These are phyloP conservation scores for Percopsis omiscomaycus DNA, from an alignment of 2,797 vertebrate genomes.

Conservation along the genomic window DNA sequence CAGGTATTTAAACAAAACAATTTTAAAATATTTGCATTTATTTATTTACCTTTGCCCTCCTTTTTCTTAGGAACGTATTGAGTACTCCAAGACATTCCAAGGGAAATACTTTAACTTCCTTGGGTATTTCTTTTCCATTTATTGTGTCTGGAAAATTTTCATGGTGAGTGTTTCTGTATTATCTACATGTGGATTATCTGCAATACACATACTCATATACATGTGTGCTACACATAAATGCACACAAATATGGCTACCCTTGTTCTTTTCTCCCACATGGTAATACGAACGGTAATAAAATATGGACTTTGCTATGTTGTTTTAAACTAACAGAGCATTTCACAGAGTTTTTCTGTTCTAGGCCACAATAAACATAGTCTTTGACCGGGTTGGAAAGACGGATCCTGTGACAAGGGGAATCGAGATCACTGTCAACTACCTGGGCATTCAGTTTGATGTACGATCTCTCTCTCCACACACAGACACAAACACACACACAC, in stretches of 20 bases:
- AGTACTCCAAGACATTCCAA: constrained; percentile 98
- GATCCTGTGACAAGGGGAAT: constrained; percentile 98
- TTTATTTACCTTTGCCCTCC: constrained; percentile 8
- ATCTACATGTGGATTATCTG: background rate
- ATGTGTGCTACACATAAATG: no score
- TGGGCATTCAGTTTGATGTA: constrained; percentile 98
- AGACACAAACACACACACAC: constrained; percentile 13
- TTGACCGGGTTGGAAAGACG: constrained; percentile 97
- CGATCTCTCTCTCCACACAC: constrained; percentile 50
- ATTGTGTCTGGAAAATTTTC: constrained; percentile 99
- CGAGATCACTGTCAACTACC: constrained; percentile 98
- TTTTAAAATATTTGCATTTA: background rate
- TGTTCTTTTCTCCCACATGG: no score
- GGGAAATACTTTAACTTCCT: constrained; percentile 98
- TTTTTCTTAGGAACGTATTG: constrained; percentile 88
- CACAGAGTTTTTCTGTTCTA: constrained; percentile 48
- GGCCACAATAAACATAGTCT: constrained; percentile 99
- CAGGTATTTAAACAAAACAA: background rate
- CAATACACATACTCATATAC: background rate
- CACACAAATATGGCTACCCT: no score
- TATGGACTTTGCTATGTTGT: no score
- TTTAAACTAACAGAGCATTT: background rate
- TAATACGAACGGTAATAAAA: no score
- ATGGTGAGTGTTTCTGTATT: constrained; percentile 82
- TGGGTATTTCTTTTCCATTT: constrained; percentile 99